Evolutionary conservation across 1,140 invertebrate species (phyloP), one percentile per base, ranked within the genome.

Genomic region (Drepana arcuata): DNA sequence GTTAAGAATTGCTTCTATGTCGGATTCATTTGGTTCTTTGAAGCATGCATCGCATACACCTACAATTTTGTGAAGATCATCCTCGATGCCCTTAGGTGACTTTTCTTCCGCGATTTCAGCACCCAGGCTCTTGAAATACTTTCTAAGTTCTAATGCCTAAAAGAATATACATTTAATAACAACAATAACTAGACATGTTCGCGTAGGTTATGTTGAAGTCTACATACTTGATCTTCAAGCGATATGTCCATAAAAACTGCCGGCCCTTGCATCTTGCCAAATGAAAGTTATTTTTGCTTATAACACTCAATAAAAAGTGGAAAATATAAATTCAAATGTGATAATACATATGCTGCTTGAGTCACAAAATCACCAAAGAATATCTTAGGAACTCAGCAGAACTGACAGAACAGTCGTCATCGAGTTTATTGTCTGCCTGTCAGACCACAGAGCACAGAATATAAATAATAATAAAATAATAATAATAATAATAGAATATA

Each of bases 41-140:
- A 97, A 97, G 74, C 93, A 95, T 27, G 93, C 88, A 75, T 97
- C 94, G 71, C 94, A 97, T 4, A 95, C 95, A 34, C 93, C 93
- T 63, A 98, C 96, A 48, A 98, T 96, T 81, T 98, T 95, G 68
- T 95, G 92, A 38, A 98, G 85, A 86, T 98, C 95, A 88, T 95
- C 93, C 73, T 96, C 93, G 52, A 96, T 91, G 6, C 94, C 95
- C 84, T 95, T 95, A 1, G 90, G 87, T 4, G 92, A 92, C 63
- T 94, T 94, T 68, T 97, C 94, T 63, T 94, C 92, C 1, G 94
- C 93, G 52, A 98, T 94, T 84, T 96, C 93, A 14, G 95, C 95
- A 16, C 95, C 95, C 11, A 96, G 85, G 45, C 89, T 90, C 81
- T 96, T 96, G 49, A 98, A 92, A 84, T 95, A 97, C 31, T 88